Evolutionary conservation across 2,113 vertebrate genomes (phyloP), one percentile per base, ranked within the genome.

Genomic region (Corvus cornix): DNA sequence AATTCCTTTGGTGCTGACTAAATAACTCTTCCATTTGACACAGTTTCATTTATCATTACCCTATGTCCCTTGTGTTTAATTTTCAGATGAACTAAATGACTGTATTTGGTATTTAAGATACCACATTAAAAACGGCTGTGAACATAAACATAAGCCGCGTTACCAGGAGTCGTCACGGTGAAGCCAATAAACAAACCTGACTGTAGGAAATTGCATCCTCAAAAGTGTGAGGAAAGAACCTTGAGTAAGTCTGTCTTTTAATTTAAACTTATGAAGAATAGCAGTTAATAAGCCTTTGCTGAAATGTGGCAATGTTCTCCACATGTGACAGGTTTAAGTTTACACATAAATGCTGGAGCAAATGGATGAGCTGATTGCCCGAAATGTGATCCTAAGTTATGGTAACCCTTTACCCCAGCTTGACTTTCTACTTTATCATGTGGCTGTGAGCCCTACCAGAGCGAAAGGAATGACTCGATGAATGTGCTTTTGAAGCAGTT

Each of bases 301-400:
- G 95, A 96, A 96, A 95, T 94, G 77, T 95, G 91, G 70, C 59
- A 80, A 64, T 82, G 76, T 96, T 93, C 72, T 96, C 52, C 13
- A 7, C 43, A 10, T 72, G 59, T 82, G 95, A 94, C 90, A 90
- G 73, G 43, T 96, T 97, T 95, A 93, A 70, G 93, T 94, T 93
- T 94, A 64, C 41, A 52, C 86, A 15, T 91, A 94, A 91, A 80
- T 55, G 74, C 62, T 70, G 78, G 52, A 82, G 51, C 33, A 69
- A 80, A 83, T 64, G 37, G 76, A 91, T 94, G 89, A 78, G 55
- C 48, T 79, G 62, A 85, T 93, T 95, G 52, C 70, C 79, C 80
- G 89, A 82, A 90, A 64, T 67, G 48, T 41, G 89, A 89, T 81
- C 83, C 64, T 91, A 96, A 92, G 62, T 96, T 96, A 96, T 66